A percentile compares a stretch with the other conserved stretches of the same genome.
Evolutionary conservation across 2,888 invertebrate species (phyloP).

Genomic region (Hymenopus coronatus): DNA sequence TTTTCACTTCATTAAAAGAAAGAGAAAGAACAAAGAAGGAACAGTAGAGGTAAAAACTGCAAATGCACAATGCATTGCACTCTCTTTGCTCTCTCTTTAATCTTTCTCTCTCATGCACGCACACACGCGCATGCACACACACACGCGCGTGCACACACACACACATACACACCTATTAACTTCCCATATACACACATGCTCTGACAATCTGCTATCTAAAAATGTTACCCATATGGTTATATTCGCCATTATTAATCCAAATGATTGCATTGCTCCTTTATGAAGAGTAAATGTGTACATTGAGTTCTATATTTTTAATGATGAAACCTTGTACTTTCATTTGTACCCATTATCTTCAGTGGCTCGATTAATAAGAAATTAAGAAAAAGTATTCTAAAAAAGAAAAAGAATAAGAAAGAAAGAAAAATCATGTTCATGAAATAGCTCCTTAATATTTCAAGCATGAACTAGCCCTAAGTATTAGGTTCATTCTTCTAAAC

Average conservation of each 20-base stretch:
- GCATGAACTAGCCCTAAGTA: neutral
- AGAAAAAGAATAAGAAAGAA: too few species aligned
- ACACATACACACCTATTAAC: neutral
- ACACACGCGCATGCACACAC: too few species aligned
- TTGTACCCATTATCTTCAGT: neutral
- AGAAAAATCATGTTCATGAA: neutral
- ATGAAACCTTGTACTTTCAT: neutral
- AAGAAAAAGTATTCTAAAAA: too few species aligned
- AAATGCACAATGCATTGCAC: neutral
- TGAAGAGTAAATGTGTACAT: neutral
- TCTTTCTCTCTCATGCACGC: neutral
- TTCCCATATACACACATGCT: too few species aligned
- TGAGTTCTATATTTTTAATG: neutral
- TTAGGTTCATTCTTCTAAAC: neutral
- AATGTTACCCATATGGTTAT: too few species aligned
- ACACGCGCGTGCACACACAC: too few species aligned
- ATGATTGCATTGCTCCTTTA: neutral
- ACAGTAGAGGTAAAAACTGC: too few species aligned
- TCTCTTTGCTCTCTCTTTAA: neutral
- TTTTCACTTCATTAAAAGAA: neutral
- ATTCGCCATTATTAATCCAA: neutral
- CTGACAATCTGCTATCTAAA: too few species aligned
- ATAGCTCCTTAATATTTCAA: neutral
- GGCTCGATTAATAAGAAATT: neutral
- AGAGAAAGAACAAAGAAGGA: neutral